Conservation (phyloP, 1,140 invertebrate species). For the Bombyx mori region ASM3026992v2 NC_085116.1:11004501-11005000, state of each 20-base stretch:
- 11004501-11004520: slow-evolving; percentile 24
- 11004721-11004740: too few species aligned
- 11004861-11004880: slow-evolving; percentile 22
- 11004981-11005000: slow-evolving; percentile 66
- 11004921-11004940: slow-evolving; percentile 34
- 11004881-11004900: slow-evolving; percentile 23
- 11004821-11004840: slow-evolving; percentile 10
- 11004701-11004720: slow-evolving; percentile 10
- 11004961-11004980: slow-evolving; percentile 63
- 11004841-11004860: slow-evolving; percentile 29
- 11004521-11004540: slow-evolving; percentile 23
- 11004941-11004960: slow-evolving; percentile 35
- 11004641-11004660: slow-evolving; percentile 43
- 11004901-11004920: slow-evolving; percentile 16
- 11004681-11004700: slow-evolving; percentile 31
- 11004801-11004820: slow-evolving; percentile 55
- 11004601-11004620: slow-evolving; percentile 97
- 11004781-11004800: slow-evolving; percentile 61
- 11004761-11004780: slow-evolving; percentile 40
- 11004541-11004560: slow-evolving; percentile 44
- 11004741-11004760: slow-evolving; percentile 42
- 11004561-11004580: slow-evolving; percentile 98
- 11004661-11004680: slow-evolving; percentile 45
- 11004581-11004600: slow-evolving; percentile 99
- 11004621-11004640: slow-evolving; percentile 34